Evolutionary conservation across 1,140 invertebrate species (phyloP).

Genomic region (Limonius californicus): DNA sequence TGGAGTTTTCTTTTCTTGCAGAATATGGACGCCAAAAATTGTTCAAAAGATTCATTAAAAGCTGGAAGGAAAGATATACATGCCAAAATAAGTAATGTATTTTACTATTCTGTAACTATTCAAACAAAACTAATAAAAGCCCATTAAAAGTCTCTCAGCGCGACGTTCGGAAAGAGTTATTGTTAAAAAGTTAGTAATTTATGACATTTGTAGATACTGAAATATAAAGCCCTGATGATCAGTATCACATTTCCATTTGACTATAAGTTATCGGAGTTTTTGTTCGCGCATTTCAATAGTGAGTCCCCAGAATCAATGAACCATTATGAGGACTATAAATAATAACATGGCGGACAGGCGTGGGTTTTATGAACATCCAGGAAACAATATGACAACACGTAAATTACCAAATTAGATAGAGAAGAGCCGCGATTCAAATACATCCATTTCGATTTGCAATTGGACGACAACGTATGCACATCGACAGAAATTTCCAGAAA

Average conservation of each 20-base stretch:
- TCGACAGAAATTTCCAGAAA: too few relatives aligned
- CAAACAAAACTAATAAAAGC: conserved; percentile 19
- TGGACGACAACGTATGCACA: background rate
- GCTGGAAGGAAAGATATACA: too few relatives aligned
- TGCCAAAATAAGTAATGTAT: background rate
- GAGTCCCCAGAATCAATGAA: conserved; percentile 36
- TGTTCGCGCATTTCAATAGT: conserved; percentile 25
- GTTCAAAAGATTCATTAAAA: too few relatives aligned
- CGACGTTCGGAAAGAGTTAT: conserved; percentile 10
- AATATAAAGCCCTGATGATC: conserved; percentile 34
- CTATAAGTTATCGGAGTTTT: conserved; percentile 35
- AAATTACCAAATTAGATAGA: conserved; percentile 34
- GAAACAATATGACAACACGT: conserved; percentile 40
- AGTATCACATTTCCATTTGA: conserved; percentile 39
- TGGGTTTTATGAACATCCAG: conserved; percentile 37
- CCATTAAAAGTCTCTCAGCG: conserved; percentile 15
- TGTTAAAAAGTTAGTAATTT: conserved; percentile 26
- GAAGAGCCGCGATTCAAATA: conserved; percentile 1
- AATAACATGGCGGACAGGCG: conserved; percentile 34
- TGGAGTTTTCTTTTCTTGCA: too few relatives aligned
- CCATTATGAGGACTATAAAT: conserved; percentile 40
- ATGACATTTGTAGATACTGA: conserved; percentile 26
- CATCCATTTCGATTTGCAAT: conserved; percentile 1
- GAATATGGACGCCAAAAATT: too few relatives aligned
- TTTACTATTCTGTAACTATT: conserved; percentile 12